These are phyloP conservation scores for Drosophila kambysellisi DNA, from an alignment of 2,888 invertebrate species.

Conservation along the genomic window DNA sequence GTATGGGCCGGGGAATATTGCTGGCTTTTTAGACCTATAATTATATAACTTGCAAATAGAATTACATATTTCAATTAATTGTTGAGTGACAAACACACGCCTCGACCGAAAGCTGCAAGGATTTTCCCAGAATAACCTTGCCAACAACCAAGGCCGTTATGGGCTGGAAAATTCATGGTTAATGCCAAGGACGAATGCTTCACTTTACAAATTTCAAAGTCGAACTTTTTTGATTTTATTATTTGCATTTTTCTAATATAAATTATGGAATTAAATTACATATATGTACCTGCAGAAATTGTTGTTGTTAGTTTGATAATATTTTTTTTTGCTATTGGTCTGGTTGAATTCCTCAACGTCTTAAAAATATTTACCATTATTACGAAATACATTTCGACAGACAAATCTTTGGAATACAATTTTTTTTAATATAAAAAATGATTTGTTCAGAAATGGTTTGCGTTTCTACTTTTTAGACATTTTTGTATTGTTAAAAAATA, in stretches of 20 bases:
- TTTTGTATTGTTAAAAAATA: not conserved
- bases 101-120: constrained; percentile 2
- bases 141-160: not conserved
- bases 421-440: not conserved
- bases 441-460: not conserved
- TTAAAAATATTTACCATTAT: no score
- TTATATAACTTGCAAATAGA: constrained; percentile 54
- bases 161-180: not conserved
- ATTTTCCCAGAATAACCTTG: constrained; percentile 8
- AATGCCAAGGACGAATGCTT: constrained; percentile 6
- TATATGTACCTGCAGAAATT: not conserved
- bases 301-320: not conserved
- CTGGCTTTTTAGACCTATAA: not conserved
- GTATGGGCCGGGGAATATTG: constrained; percentile 3
- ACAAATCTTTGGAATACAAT: not conserved
- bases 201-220: not conserved
- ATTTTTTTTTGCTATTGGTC: not conserved
- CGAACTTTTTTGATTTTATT: not conserved
- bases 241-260: not conserved
- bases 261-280: not conserved
- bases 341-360: no score
- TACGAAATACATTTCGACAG: no score
- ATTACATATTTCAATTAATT: constrained; percentile 62
- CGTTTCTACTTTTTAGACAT: not conserved
- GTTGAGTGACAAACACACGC: constrained; percentile 16